Evolutionary conservation across 2,797 vertebrate genomes (phyloP), one percentile per base, ranked within the genome.

Genomic region (Pangasius macronema): DNA sequence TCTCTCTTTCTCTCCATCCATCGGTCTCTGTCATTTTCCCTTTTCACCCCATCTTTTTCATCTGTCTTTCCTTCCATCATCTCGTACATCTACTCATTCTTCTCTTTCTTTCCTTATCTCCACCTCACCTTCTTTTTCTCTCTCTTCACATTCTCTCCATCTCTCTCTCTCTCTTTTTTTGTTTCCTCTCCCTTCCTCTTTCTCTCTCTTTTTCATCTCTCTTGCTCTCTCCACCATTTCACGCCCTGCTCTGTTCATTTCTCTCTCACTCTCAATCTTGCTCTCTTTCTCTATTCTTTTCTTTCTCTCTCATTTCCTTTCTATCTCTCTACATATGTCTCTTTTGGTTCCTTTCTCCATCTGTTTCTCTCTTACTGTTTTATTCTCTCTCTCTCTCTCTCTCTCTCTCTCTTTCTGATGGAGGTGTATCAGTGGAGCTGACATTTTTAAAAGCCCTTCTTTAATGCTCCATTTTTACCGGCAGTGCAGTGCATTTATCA

Each of bases 361-460:
- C 59, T 27, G 2, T 11, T 20, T 22, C 8, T 59, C 61, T 63
- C 24, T 61, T 27, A 27, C 22, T 9, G 3, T 14, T n/a, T n/a
- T 1, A 27, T 14, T 30, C 18, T 75, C 5, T 73, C 68, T 22
- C 8, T 22, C 20, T 42, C 9, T 24, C 36, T 72, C 3, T 42
- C 68, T 27, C 24, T 75, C 72, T 75, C 5, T 73, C 16, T 14
- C 10, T 65, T 11, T 30, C 11, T 65, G 63, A 63, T 63, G 4
- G 22, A 46, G 70, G 39, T 73, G 39, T 73, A 46, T 22, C 39
- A 46, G 70, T 73, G 39, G 39, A 27, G 39, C 22, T 27, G 70
- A 73, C 33, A 73, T 73, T 73, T 73, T 73, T 27, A 27, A 73
- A 70, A 73, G 70, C 70, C 39, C 39, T 39, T n/a, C 30, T 33